Conservation (phyloP, 2,797 vertebrate species). For the Cynodonichthys magdalenae region DNA sequence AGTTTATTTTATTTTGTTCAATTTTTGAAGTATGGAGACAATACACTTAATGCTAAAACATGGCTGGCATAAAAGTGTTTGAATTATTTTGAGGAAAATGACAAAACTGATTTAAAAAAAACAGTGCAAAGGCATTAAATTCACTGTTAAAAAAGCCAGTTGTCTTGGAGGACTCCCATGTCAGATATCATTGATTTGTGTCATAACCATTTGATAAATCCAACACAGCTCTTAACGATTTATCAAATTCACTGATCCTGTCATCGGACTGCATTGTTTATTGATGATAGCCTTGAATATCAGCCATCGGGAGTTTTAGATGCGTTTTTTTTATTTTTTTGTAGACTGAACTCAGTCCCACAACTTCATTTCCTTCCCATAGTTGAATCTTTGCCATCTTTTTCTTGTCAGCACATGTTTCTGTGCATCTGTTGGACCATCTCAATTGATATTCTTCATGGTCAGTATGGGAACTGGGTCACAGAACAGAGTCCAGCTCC, state of each 20-base stretch:
- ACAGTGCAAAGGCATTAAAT: constrained; percentile 9
- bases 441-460: constrained; percentile 43
- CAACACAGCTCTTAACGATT: constrained; percentile 20
- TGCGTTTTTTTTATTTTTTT: constrained; percentile 33
- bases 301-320: constrained; percentile 31
- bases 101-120: constrained; percentile 7
- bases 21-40: too few species aligned
- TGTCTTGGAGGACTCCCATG: constrained; percentile 18
- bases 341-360: constrained; percentile 17
- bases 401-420: constrained; percentile 58
- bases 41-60: not conserved
- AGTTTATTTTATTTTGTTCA: too few species aligned
- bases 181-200: constrained; percentile 17
- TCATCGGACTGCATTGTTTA: constrained; percentile 36
- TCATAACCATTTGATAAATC: constrained; percentile 26
- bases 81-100: constrained; percentile 7
- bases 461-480: constrained; percentile 70
- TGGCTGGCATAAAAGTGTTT: not conserved
- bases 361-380: constrained; percentile 20
- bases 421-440: constrained; percentile 62
- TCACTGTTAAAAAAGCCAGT: constrained; percentile 5
- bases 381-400: constrained; percentile 53
- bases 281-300: constrained; percentile 26
- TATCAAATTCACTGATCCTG: constrained; percentile 39
- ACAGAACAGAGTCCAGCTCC: constrained; percentile 48